Evolutionary conservation across 2,113 vertebrate species (phyloP).

Genomic region (Pantherophis guttatus): DNA sequence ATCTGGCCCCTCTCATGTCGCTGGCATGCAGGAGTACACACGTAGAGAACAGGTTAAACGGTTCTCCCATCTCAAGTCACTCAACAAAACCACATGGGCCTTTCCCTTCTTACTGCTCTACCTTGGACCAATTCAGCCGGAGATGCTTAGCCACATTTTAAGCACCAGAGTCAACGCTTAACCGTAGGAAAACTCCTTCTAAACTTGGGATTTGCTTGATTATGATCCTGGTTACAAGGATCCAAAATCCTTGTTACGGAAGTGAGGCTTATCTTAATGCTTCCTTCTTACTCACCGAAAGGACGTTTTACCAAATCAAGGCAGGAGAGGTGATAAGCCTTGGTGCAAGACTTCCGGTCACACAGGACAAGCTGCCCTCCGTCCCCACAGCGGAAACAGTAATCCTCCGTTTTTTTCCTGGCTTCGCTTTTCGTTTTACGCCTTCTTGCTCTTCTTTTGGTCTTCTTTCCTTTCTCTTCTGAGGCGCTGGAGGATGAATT

Average conservation of each 20-base stretch:
- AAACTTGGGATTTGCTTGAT: background rate
- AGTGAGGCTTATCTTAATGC: background rate
- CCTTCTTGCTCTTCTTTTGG: constrained; percentile 80
- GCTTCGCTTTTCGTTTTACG: constrained; percentile 72
- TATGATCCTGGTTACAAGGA: background rate
- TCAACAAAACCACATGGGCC: background rate
- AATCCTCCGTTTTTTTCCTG: constrained; percentile 88
- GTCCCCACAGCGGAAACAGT: constrained; percentile 95
- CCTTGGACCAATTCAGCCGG: background rate
- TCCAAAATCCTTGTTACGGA: background rate
- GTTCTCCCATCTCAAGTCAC: background rate
- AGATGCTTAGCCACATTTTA: background rate
- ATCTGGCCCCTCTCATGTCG: background rate
- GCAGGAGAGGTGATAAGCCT: constrained; percentile 94
- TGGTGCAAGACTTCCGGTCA: constrained; percentile 90
- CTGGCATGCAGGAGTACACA: background rate
- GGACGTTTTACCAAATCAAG: constrained; percentile 92
- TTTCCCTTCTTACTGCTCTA: background rate
- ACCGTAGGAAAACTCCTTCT: background rate
- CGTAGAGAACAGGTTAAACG: background rate
- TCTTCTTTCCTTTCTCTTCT: constrained; percentile 86
- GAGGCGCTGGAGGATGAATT: constrained; percentile 77
- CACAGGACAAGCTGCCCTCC: constrained; percentile 94
- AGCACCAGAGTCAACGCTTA: background rate
- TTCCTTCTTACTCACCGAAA: constrained; percentile 80